Evolutionary conservation across 2,113 vertebrate species (phyloP), one percentile per base, ranked within the genome.

Genomic region (Perca fluviatilis): DNA sequence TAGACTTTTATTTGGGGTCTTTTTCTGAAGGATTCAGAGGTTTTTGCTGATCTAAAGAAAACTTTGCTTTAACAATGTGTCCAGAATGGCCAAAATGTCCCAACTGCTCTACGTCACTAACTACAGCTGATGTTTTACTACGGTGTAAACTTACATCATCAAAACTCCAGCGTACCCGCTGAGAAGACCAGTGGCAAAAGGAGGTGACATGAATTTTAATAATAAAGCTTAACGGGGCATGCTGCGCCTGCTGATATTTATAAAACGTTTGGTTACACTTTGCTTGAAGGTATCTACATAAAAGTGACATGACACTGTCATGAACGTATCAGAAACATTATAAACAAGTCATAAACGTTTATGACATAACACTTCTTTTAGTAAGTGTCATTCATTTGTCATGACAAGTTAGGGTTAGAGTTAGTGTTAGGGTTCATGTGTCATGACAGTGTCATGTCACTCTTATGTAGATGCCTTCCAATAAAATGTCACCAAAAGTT

Each of bases 111-210:
- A 86, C 40, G 12, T 66, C 54, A 15, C 25, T 15, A 25, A 27
- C 19, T 21, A 9, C 60, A 53, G 61, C 75, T 36, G 54, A 43
- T 12, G 36, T 64, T 61, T 54, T 27, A 49, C 69, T 58, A 77
- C 49, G 18, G 16, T 25, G 13, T 19, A 14, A 78, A 95, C 94
- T 95, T 90, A 95, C 94, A 21, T 95, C 94, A 50, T 95, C 95
- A 87, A 96, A 94, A 85, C 94, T 95, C 94, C 95, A 95, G 79
- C 93, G 93, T 0, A 83, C 90, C n/a, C 92, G 89, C 93, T 93
- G 87, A 82, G 66, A 47, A 88, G 62, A 57, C 58, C 69, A 15
- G 80, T 1, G 21, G 25, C 19, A 33, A 40, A 53, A 63, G 33
- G 33, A 75, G 40, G 78, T 2, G 4, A 86, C 36, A 78, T 2